phyloP scores from a whole-genome alignment of 2,888 invertebrate genomes.

The Leucania comma region DNA sequence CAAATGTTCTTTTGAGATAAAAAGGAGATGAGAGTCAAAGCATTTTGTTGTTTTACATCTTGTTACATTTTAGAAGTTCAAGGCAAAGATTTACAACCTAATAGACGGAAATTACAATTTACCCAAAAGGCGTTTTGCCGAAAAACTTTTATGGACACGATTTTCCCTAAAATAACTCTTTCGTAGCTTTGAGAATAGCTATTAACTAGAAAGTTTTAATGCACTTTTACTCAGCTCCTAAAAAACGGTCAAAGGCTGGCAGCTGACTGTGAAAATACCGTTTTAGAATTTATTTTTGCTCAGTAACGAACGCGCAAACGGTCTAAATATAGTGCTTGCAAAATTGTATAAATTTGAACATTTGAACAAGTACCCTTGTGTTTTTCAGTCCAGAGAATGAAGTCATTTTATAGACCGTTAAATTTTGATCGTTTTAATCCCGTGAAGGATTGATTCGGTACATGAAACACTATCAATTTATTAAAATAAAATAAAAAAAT shows the following conservation, averaged over 20 bases:
- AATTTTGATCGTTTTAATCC: too few relatives aligned
- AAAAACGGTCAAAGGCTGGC: slow-evolving; percentile 10
- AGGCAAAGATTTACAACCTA: slow-evolving; percentile 10
- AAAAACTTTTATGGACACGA: background rate
- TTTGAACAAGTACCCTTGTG: background rate
- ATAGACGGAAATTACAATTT: slow-evolving; percentile 6
- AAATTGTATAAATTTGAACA: too few relatives aligned
- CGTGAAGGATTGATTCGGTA: too few relatives aligned
- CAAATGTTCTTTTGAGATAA: background rate
- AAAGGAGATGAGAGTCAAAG: background rate
- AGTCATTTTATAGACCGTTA: background rate
- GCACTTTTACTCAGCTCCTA: slow-evolving; percentile 9
- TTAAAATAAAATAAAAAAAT: too few relatives aligned
- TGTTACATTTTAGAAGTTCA: background rate
- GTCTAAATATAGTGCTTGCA: background rate
- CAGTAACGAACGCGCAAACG: background rate
- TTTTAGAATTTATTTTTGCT: slow-evolving; percentile 18
- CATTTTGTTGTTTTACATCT: background rate
- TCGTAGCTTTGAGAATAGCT: slow-evolving; percentile 7
- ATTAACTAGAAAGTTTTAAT: slow-evolving; percentile 23
- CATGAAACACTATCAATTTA: too few relatives aligned
- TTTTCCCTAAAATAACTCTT: slow-evolving; percentile 1
- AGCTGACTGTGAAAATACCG: slow-evolving; percentile 4
- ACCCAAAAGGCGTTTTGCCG: slow-evolving; percentile 1
- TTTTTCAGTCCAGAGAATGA: background rate